phyloP scores from a whole-genome alignment of 2,113 vertebrate genomes.

The Tenrec ecaudatus region DNA sequence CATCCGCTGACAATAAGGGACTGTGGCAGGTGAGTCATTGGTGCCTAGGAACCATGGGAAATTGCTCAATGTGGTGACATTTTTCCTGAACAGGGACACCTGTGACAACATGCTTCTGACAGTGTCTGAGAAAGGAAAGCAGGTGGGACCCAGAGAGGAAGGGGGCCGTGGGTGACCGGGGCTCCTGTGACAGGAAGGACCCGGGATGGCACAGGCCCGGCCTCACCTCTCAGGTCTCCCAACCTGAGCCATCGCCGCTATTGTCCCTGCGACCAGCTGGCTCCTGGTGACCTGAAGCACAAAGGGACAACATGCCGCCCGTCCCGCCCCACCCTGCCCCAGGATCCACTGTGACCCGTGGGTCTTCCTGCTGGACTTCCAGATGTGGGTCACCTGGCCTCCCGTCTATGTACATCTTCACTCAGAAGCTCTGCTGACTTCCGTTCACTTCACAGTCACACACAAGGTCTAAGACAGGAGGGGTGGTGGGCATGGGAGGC shows the following conservation, averaged over 20 bases:
- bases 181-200: not conserved
- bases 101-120: no score
- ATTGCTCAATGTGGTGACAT: not conserved
- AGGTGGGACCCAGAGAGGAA: not conserved
- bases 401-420: not conserved
- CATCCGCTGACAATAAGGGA: not conserved
- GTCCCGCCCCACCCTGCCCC: no score
- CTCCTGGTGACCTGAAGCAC: not conserved
- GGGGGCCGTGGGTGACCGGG: not conserved
- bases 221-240: not conserved
- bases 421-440: not conserved
- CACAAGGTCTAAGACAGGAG: not conserved
- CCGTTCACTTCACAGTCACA: not conserved
- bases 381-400: not conserved
- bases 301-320: not conserved
- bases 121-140: not conserved
- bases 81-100: not conserved
- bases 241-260: no score
- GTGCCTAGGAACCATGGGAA: not conserved
- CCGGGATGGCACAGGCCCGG: rapidly evolving
- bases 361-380: no score
- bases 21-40: rapidly evolving
- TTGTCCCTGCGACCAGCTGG: not conserved
- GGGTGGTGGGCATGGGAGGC: no score
- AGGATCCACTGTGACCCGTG: not conserved